Base-by-base conservation (phyloP, 2,113 vertebrate genomes). In the Andinoacara biseriatus region DNA sequence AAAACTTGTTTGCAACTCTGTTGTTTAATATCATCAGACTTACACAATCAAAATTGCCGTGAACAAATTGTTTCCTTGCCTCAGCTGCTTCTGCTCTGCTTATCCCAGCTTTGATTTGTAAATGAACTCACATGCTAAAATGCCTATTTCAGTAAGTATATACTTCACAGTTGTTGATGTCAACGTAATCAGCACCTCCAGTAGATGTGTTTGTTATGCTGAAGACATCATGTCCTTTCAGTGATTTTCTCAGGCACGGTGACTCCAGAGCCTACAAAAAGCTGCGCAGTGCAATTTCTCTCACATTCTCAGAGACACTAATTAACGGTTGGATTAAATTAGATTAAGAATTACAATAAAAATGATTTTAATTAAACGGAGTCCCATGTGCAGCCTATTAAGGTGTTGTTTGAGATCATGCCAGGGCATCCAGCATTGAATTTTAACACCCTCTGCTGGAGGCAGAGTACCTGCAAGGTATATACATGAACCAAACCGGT, bases 361-460 rank as follows among this genome's bases (percentile, higher is more conserved):
- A 74, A 93, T 86, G 84, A 82, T 92, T 95, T 95, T 95, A 95
- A 95, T 95, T 95, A 95, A 95, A 93, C 90, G 5, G 80, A 81
- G 85, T 93, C 93, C 91, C 93, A 88, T 83, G 88, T 84, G 90
- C 60, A 83, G 91, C 90, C 82, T 92, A 86, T 90, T 92, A 87
- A 87, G 85, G 72, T 81, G 89, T 35, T 69, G 87, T 84, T 74
- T 89, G 84, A 90, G 88, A 81, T 87, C 74, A 85, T 80, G 80
- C 83, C 49, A 38, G 57, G 77, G 82, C 72, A 63, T 85, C 74
- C 86, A 81, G 83, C 59, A 5, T 31, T 88, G 85, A 81, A 89
- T 86, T 81, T 87, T 85, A 87, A 87, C 92, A 90, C 93, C 92
- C 92, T 93, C 94, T 94, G 88, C 91, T 95, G 94, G 92, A 86